phyloP scores from a whole-genome alignment of 2,888 invertebrate species.

The Dascillus cervinus region DNA sequence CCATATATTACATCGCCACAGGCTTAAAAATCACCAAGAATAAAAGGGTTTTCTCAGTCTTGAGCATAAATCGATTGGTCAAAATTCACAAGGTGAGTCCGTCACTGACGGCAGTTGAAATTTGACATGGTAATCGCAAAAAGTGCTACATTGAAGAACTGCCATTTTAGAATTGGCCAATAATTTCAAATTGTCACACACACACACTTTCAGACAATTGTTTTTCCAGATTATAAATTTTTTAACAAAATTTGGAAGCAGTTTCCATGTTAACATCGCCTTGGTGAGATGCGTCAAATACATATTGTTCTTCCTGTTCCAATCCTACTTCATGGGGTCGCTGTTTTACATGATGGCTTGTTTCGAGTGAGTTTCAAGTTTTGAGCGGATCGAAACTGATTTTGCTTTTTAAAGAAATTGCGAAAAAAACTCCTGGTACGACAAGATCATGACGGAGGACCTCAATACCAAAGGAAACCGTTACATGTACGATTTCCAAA shows the following conservation, averaged over 20 bases:
- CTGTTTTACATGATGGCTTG: slow-evolving; percentile 19
- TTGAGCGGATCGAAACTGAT: neutral
- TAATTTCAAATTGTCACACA: no score
- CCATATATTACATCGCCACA: slow-evolving; percentile 10
- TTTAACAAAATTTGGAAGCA: slow-evolving; percentile 16
- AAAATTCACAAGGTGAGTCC: slow-evolving; percentile 18
- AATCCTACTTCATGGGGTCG: slow-evolving; percentile 18
- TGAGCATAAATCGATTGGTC: slow-evolving; percentile 12
- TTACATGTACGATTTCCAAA: slow-evolving; percentile 7
- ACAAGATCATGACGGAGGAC: slow-evolving; percentile 4
- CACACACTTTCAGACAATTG: no score
- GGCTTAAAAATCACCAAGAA: neutral
- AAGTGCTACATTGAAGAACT: no score
- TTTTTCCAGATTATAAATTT: slow-evolving; percentile 16
- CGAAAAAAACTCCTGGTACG: slow-evolving; percentile 10
- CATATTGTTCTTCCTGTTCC: slow-evolving; percentile 14
- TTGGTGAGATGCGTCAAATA: slow-evolving; percentile 20
- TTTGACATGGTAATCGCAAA: no score
- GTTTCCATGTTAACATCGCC: slow-evolving; percentile 20
- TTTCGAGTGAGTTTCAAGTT: slow-evolving; percentile 12
- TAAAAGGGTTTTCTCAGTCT: neutral
- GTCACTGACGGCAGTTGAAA: no score
- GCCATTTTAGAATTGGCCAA: no score
- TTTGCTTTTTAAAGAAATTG: no score
- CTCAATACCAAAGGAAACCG: slow-evolving; percentile 1